phyloP scores from a whole-genome alignment of 2,888 invertebrate species.

The Laothoe populi region DNA sequence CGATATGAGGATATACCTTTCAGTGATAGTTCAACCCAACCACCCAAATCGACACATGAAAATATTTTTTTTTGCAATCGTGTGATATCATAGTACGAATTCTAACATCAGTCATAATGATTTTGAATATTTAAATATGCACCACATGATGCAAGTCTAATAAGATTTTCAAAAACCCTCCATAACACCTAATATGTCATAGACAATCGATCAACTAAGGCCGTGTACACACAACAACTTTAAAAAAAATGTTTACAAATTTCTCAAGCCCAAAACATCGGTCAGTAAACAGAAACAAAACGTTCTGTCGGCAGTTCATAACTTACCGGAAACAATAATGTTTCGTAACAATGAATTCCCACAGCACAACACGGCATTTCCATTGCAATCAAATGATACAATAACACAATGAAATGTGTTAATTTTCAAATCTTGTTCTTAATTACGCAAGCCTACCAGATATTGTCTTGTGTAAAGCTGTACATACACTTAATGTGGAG shows the following conservation, averaged over 20 bases:
- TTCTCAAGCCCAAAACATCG: constrained; percentile 1
- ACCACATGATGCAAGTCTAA: too few species aligned
- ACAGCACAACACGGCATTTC: constrained; percentile 31
- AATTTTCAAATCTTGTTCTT: constrained; percentile 33
- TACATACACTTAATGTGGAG: neutral
- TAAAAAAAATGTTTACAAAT: neutral
- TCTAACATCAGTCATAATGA: too few species aligned
- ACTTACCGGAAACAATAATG: constrained; percentile 28
- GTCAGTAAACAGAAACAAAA: constrained; percentile 1
- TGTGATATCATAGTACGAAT: too few species aligned
- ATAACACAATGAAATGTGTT: constrained; percentile 37
- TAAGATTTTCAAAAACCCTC: too few species aligned
- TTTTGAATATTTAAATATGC: too few species aligned
- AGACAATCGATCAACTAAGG: too few species aligned
- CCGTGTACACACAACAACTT: too few species aligned
- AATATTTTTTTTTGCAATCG: too few species aligned
- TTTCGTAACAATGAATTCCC: constrained; percentile 28
- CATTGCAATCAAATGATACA: constrained; percentile 36
- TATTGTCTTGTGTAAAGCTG: constrained; percentile 28
- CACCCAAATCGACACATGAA: too few species aligned
- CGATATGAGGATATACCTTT: too few species aligned
- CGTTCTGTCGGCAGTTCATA: constrained; percentile 2
- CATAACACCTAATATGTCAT: too few species aligned
- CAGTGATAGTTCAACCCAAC: too few species aligned
- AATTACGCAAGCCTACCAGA: constrained; percentile 33